A percentile compares a stretch with the other conserved stretches of the same genome.
These are phyloP conservation scores for Actenoides lindsayi DNA, from an alignment of 2,113 vertebrate genomes.

Conservation along the genomic window DNA sequence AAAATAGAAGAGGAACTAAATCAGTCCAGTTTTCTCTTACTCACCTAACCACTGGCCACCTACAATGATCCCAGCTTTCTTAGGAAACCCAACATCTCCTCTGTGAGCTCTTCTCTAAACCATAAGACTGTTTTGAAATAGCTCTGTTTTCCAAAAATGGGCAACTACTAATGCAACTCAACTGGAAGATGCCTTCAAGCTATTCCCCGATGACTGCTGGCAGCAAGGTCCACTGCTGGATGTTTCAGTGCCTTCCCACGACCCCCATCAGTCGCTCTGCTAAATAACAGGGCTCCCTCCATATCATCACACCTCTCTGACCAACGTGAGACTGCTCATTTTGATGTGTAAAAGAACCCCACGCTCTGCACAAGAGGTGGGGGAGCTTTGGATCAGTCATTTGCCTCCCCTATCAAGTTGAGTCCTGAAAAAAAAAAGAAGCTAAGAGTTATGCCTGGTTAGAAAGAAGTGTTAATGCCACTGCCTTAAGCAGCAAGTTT, in stretches of 20 bases:
- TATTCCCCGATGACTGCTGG: neutral
- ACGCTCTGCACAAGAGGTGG: neutral
- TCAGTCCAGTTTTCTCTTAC: neutral
- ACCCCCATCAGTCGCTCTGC: neutral
- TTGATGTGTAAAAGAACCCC: rapidly evolving
- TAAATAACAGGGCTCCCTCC: neutral
- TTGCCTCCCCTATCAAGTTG: rapidly evolving
- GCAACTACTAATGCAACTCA: neutral
- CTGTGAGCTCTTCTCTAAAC: neutral
- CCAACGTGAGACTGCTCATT: rapidly evolving
- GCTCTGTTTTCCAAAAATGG: neutral
- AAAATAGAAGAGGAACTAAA: neutral
- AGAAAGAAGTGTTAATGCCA: neutral
- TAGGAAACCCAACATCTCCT: neutral
- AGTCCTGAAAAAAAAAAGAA: neutral
- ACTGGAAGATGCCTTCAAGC: neutral
- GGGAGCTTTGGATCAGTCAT: neutral
- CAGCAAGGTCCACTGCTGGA: neutral
- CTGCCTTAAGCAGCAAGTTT: neutral
- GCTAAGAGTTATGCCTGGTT: neutral
- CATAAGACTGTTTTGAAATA: rapidly evolving
- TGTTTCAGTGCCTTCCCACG: neutral
- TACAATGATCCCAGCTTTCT: neutral
- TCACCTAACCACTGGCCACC: neutral
- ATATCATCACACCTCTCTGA: neutral